Evolutionary conservation across 1,140 invertebrate species (phyloP).

Genomic region (Anastrepha ludens): DNA sequence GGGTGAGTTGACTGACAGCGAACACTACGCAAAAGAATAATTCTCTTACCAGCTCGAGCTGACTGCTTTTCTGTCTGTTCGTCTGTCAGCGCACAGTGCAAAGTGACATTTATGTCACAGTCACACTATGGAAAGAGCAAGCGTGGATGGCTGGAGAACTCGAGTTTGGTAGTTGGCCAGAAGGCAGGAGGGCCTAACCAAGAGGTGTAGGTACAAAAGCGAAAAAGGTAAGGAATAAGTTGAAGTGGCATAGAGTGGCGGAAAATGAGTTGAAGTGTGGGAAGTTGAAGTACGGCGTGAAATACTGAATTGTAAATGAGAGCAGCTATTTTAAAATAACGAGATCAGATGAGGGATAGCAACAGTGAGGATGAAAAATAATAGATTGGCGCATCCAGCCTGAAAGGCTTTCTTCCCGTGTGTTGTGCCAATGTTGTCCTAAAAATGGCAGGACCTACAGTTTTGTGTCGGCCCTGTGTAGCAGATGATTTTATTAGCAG

Average conservation of each 20-base stretch:
- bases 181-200: background rate
- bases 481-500: too few relatives aligned
- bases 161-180: background rate
- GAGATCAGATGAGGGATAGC: background rate
- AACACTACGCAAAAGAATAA: slow-evolving; percentile 13
- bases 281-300: slow-evolving; percentile 38
- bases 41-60: slow-evolving; percentile 50
- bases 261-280: slow-evolving; percentile 24
- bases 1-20: background rate
- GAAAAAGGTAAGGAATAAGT: background rate
- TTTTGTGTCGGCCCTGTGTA: too few relatives aligned
- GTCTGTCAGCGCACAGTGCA: slow-evolving; percentile 44
- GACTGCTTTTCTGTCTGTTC: slow-evolving; percentile 19
- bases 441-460: too few relatives aligned
- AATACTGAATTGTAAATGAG: slow-evolving; percentile 51
- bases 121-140: slow-evolving; percentile 19
- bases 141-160: background rate
- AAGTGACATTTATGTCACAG: slow-evolving; percentile 54
- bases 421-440: too few relatives aligned
- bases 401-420: too few relatives aligned
- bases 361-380: background rate
- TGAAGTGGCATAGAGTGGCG: background rate
- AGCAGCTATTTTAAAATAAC: background rate
- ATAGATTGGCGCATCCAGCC: too few relatives aligned
- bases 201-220: background rate